Evolutionary conservation across 2,888 invertebrate species (phyloP), one percentile per base, ranked within the genome.

Genomic region (Ecliptopera silaceata): DNA sequence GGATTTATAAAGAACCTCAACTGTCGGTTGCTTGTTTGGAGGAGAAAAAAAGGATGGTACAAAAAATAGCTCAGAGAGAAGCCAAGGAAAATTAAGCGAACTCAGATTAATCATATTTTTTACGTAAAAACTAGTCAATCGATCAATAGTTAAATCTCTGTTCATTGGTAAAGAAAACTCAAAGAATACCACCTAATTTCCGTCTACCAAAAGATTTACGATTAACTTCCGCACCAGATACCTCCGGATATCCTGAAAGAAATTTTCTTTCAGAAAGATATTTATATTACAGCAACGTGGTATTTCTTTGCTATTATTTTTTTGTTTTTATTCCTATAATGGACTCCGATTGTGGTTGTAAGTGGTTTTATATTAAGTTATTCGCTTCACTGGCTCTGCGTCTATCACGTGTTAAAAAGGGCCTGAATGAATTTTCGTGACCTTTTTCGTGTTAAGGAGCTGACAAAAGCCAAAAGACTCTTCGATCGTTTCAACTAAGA

Each of bases 261-360:
- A 48, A 46, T 45, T 46, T 42, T 18, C 47, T 41, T 58, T 48
- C 18, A 22, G 31, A 31, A 11, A 52, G 44, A 38, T 47, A 34
- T 61, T 51, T 53, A 15, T 32, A 39, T 43, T 26, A 39, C 46
- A 66, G 58, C 66, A 68, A 68, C 64, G 59, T 66, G 56, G 68
- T 65, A 71, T 74, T 79, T 77, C 65, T 64, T 64, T 26, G 17
- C 60, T 60, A 66, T 62, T 64, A 68, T 63, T 64, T 72, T n/a
- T 67, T 69, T 61, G 43, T 68, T 66, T 66, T 62, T 65, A 61
- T 64, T 60, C 53, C 29, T 50, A 51, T 64, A 64, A 66, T 68
- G 64, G 61, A 59, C 57, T 61, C 45, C 34, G 42, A 65, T 56
- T 45, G 43, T 47, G 44, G 51, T 60, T 15, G 49, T 61, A 64